phyloP scores from a whole-genome alignment of 2,797 vertebrate genomes.

The Nyctibius grandis region DNA sequence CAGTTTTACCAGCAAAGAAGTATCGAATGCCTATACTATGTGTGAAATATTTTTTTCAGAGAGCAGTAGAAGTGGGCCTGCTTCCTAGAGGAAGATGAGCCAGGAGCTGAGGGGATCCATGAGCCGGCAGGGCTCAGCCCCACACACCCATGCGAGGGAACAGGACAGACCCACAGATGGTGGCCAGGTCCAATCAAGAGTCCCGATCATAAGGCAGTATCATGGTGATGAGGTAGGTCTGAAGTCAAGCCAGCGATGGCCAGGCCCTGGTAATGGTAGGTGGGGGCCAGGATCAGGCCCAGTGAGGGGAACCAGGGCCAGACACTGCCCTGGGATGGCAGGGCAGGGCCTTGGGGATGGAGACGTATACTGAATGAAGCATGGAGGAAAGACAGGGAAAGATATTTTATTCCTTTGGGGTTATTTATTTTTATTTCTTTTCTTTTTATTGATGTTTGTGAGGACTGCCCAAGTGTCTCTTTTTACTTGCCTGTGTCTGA shows the following conservation, averaged over 20 bases:
- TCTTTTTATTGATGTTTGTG: not conserved
- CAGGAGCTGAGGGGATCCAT: not conserved
- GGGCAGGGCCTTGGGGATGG: not conserved
- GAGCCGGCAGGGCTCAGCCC: not conserved
- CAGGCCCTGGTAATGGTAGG: not conserved
- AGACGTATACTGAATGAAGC: fast-evolving
- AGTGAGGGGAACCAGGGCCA: not conserved
- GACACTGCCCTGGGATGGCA: not conserved
- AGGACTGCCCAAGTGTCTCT: not conserved
- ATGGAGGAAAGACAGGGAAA: not conserved
- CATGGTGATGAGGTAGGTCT: not conserved
- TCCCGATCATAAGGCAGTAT: not conserved
- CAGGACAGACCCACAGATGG: not conserved
- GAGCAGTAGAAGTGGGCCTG: not conserved
- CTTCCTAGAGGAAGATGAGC: not conserved
- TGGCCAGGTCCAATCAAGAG: not conserved
- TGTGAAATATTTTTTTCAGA: not conserved
- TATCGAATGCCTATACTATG: not conserved
- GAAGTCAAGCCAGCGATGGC: not conserved
- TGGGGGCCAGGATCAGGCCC: not conserved
- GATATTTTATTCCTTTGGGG: not conserved
- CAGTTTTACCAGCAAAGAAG: not conserved
- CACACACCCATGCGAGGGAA: not conserved
- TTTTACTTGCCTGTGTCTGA: not conserved
- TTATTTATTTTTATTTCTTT: not conserved